A percentile compares a stretch with the other conserved stretches of the same genome.
Conservation (phyloP, 2,113 vertebrate species). For the Upupa epops region DNA sequence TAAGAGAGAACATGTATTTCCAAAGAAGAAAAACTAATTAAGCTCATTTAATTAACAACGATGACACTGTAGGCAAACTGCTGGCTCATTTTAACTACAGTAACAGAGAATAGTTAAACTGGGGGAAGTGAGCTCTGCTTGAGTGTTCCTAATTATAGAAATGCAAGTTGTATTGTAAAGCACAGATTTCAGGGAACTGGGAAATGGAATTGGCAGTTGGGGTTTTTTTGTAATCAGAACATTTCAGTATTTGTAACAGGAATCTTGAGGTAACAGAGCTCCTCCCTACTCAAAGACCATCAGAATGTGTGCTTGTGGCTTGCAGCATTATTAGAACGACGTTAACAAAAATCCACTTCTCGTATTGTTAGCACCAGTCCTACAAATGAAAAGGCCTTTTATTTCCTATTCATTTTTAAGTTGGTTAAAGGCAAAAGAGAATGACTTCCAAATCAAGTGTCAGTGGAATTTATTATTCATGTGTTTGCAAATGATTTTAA, state of each 20-base stretch:
- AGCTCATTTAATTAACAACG: slow-evolving; percentile 49
- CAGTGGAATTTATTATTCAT: background rate
- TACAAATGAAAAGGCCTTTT: background rate
- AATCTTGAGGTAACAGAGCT: slow-evolving; percentile 35
- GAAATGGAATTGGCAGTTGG: background rate
- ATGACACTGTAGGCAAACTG: slow-evolving; percentile 25
- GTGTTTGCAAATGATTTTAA: background rate
- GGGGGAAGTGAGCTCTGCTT: slow-evolving; percentile 28
- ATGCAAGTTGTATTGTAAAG: slow-evolving; percentile 24
- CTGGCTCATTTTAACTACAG: slow-evolving; percentile 48
- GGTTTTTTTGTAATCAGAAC: slow-evolving; percentile 26
- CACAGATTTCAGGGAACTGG: background rate
- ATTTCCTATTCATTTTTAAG: background rate
- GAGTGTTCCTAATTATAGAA: slow-evolving; percentile 45
- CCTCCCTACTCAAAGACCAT: background rate
- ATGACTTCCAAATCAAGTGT: background rate
- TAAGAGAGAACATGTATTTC: slow-evolving; percentile 21
- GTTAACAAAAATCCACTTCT: background rate
- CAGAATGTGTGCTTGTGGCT: background rate
- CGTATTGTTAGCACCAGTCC: background rate
- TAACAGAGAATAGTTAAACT: slow-evolving; percentile 1
- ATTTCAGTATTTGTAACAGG: slow-evolving; percentile 22
- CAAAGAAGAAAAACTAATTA: slow-evolving; percentile 50
- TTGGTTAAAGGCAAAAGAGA: background rate
- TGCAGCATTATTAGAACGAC: background rate